Conservation (phyloP, 2,113 vertebrate genomes). For the Microcebus lehilahytsara region DNA sequence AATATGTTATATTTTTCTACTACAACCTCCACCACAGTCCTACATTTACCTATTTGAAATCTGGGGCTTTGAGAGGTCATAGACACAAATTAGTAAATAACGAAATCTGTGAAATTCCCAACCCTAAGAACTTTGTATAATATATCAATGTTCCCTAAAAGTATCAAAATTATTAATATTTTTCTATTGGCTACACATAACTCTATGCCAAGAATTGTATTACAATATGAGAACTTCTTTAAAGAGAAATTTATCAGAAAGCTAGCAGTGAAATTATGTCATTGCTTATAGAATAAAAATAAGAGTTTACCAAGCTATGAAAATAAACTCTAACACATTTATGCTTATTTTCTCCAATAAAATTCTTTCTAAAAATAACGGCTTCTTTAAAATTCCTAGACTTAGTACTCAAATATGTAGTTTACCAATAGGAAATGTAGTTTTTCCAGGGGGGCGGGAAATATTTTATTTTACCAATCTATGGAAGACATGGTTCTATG, state of each 20-base stretch:
- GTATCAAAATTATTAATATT: not conserved
- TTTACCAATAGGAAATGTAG: not conserved
- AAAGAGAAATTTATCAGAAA: not conserved
- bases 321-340: not conserved
- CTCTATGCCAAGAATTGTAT: not conserved
- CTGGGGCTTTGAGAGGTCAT: not conserved
- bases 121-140: not conserved
- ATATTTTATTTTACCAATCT: not conserved
- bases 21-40: not conserved
- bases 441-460: not conserved
- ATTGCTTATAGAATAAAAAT: not conserved
- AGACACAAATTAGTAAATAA: not conserved
- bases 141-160: not conserved
- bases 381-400: not conserved
- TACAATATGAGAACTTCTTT: not conserved
- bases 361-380: not conserved
- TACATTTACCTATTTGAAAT: not conserved
- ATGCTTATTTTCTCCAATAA: not conserved
- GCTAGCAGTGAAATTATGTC: rapidly evolving
- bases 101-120: not conserved
- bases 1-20: not conserved
- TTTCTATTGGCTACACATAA: not conserved
- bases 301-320: not conserved
- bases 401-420: not conserved
- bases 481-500: not conserved